Base-by-base conservation (phyloP, 1,140 invertebrate species). In the Drosophila pachea region DNA sequence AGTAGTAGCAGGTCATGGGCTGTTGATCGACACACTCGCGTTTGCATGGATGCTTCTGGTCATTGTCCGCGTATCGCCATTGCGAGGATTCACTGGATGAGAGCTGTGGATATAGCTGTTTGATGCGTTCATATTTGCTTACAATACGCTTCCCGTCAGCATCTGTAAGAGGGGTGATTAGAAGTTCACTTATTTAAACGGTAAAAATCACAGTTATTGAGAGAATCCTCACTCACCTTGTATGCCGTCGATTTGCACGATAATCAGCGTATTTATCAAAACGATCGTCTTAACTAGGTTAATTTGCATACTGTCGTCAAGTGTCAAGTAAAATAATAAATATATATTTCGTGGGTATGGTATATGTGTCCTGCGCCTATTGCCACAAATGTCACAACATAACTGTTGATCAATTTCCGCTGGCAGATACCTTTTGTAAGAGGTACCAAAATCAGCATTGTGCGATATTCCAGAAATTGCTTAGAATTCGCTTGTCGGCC, bases 1-100 rank as follows among this genome's bases (percentile, higher is more conserved):
- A 88, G 55, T 88, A 89, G 43, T 89, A 89, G 48, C 87, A 88
- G n/a, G 76, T 87, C 87, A 87, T 88, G 0, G 78, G 72, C 47
- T 81, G 73, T 22, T 87, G 61, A 4, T 77, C 70, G 16, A 60
- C 61, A 11, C 87, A 89, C 29, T 83, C 74, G 1, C 87, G 81
- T 33, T 68, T 76, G 54, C 87, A 89, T 4, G 87, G 87, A 70
- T 89, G 87, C 29, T 64, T 58, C 61, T 52, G 67, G 16, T 78
- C 73, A 56, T 86, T 78, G 5, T 76, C 83, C 0, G 72, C 83
- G 12, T 63, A 60, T 4, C 86, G 86, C 86, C 82, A 88, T 33
- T 77, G 67, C 14, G 76, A 72, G 32, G 78, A 69, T 7, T 88
- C 82, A 8, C 63, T 52, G 7, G 56, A 32, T 2, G 70, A 22